Base-by-base conservation (phyloP, 2,888 invertebrate genomes). In the Cotesia congregata region DNA sequence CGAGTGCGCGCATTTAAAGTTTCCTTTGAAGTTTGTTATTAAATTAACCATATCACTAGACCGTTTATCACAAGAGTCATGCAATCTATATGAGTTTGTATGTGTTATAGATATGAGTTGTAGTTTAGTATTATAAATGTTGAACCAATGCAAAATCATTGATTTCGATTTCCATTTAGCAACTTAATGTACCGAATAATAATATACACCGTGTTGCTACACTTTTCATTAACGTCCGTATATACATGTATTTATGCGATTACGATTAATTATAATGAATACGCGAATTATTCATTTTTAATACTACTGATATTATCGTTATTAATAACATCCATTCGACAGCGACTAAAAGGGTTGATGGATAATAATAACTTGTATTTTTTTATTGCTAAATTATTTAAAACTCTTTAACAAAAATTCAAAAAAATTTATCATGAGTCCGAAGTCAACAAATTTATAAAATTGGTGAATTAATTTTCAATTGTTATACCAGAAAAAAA, bases 181-280 rank as follows among this genome's bases (percentile, higher is more conserved):
- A 84, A 87, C 87, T 86, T 86, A 87, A 88, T 87, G 87, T 87
- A 87, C 83, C 86, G 87, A 86, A 88, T 87, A 86, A 87, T 87
- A 86, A 86, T 87, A 85, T 80, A 79, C 74, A 74, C 64, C 40
- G 69, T 59, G 15, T 69, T 81, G 85, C 82, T 82, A 85, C 83
- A 86, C 86, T 87, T 87, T 87, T 87, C 86, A 87, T 87, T 87
- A 86, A 85, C 84, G 83, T 83, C 78, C 79, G 76, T 80, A 60
- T 67, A 64, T 64, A 65, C 40, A 75, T 60, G 40, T 20, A n/a
- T 61, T 62, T 61, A 50, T 50, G 12, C 67, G 71, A 41, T 72
- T 50, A 73, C 74, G 60, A 77, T 69, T 77, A 74, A 68, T 73
- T 73, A 50, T 50, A 50, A 50, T 50, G 39, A 64, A 20, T 64